Evolutionary conservation across 1,140 invertebrate species (phyloP), one percentile per base, ranked within the genome.

Genomic region (Trypoxylus dichotomus): DNA sequence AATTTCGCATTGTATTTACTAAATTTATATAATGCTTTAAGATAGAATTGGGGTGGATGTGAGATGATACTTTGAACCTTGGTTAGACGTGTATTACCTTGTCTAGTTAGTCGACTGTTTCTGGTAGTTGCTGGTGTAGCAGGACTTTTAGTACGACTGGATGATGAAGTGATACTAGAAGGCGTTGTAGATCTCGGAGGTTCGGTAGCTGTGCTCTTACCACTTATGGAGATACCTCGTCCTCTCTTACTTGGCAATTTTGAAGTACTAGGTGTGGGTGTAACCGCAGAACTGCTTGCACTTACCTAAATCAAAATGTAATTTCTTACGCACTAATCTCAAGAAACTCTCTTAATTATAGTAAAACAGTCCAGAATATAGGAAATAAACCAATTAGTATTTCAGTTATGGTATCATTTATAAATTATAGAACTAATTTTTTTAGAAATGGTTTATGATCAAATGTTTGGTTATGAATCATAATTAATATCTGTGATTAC

Each of bases 81-180:
- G n/a, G n/a, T n/a, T n/a, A n/a, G n/a, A n/a, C n/a, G n/a, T 63
- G 21, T 25, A 25, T 60, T 47, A 83, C 82, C 82, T 74, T 80
- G 76, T 76, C 82, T 78, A 27, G 79, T 84, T 8, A 82, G 74
- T 27, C 84, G 77, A 75, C 77, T 76, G 10, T 77, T 80, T 24
- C 80, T 79, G 63, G 79, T 79, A 37, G 81, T 82, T 2, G 87
- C 87, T 1, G 88, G 87, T 21, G 88, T 89, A 1, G 89, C 90
- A 11, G 89, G 90, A 83, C 92, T 93, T 83, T 93, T 94, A 75
- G 88, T 92, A 80, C 89, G 89, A 76, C 88, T 91, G 81, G 87
- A 90, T 15, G 88, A 90, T 77, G 87, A 91, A 76, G 87, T 91
- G 78, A 89, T 88, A 79, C 88, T 90, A 21, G 88, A 89, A 47